Conservation (phyloP, 2,113 vertebrate species). For the Pseudopodoces humilis region DNA sequence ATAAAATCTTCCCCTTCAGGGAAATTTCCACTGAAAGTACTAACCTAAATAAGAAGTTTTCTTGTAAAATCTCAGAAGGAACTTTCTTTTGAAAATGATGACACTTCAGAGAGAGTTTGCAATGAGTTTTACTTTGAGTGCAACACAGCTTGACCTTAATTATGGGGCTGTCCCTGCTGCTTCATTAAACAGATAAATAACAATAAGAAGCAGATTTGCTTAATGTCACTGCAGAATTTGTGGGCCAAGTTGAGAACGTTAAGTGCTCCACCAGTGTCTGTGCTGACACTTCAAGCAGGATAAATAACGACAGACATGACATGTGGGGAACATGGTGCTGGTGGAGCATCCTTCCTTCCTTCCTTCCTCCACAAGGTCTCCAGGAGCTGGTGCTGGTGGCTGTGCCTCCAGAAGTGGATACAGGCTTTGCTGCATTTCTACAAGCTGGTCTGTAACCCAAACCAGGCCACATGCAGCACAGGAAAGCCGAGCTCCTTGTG, state of each 20-base stretch:
- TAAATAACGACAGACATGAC: rapidly evolving
- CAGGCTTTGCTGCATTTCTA: rapidly evolving
- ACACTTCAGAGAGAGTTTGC: not conserved
- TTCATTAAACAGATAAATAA: conserved; percentile 13
- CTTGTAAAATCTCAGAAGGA: conserved; percentile 42
- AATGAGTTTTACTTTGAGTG: not conserved
- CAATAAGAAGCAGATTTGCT: conserved; percentile 38
- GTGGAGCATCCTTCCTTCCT: not conserved
- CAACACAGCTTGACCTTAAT: conserved; percentile 19
- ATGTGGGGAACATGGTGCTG: not conserved
- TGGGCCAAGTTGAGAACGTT: not conserved
- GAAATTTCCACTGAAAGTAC: conserved; percentile 17
- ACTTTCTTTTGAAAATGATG: conserved; percentile 19
- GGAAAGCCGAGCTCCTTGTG: not conserved
- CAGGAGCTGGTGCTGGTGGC: not conserved
- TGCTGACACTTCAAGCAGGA: not conserved
- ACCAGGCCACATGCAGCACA: rapidly evolving
- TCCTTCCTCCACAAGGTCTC: not conserved
- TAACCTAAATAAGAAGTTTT: not conserved
- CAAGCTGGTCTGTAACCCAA: not conserved
- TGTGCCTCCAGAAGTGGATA: not conserved
- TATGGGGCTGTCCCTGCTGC: conserved; percentile 2
- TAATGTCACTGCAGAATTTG: not conserved
- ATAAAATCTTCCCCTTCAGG: conserved; percentile 19
- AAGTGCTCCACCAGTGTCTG: not conserved